phyloP scores from a whole-genome alignment of 2,888 invertebrate species.

The Callyntrura sp. region DNA sequence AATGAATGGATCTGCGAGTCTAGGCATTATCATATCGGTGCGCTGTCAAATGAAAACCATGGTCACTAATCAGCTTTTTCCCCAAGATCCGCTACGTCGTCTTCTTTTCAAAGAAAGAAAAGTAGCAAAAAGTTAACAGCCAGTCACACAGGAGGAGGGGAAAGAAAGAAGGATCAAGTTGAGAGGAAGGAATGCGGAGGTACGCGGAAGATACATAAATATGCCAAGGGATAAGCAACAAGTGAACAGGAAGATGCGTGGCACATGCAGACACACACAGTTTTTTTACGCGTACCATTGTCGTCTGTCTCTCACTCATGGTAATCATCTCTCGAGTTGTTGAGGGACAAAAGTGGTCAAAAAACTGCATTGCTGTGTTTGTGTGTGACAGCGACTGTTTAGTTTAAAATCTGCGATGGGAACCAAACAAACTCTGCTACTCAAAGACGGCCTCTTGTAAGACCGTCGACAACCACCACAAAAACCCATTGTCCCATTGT shows the following conservation, averaged over 20 bases:
- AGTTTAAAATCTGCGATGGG: background rate
- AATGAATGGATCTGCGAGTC: no score
- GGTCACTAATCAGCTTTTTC: slow-evolving; percentile 61
- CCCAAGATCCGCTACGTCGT: slow-evolving; percentile 60
- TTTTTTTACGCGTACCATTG: slow-evolving; percentile 16
- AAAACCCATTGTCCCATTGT: slow-evolving; percentile 26
- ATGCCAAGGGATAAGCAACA: slow-evolving; percentile 24
- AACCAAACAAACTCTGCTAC: background rate
- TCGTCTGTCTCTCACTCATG: background rate
- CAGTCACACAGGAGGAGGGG: slow-evolving; percentile 41
- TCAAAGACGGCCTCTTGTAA: background rate
- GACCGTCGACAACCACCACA: slow-evolving; percentile 38
- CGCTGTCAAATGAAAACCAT: no score
- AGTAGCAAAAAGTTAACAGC: background rate
- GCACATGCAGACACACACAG: background rate
- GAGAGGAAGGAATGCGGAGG: slow-evolving; percentile 13
- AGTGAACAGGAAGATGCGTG: slow-evolving; percentile 14
- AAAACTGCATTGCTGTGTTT: slow-evolving; percentile 17
- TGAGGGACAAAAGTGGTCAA: slow-evolving; percentile 1
- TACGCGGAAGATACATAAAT: slow-evolving; percentile 37
- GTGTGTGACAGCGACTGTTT: no score
- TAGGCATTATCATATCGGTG: no score
- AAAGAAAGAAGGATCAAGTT: slow-evolving; percentile 9
- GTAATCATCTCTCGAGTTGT: background rate
- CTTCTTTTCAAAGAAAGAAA: background rate